These are phyloP conservation scores for Ammodytes marinus DNA, from an alignment of 2,113 vertebrate genomes.

Conservation along the genomic window DNA sequence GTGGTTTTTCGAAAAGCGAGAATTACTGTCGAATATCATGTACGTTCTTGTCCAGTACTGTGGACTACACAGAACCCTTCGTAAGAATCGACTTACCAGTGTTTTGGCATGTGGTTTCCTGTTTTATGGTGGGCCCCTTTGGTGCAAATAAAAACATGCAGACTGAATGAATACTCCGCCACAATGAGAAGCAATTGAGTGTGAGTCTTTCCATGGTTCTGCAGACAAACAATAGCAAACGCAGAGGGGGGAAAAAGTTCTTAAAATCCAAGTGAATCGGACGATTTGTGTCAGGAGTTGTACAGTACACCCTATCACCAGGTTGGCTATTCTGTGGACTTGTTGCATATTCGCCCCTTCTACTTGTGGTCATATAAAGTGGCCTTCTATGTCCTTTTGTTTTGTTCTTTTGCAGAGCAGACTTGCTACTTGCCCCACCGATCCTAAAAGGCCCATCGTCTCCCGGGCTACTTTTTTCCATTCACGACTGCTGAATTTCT, in stretches of 20 bases:
- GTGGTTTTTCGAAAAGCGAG: background rate
- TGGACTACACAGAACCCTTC: background rate
- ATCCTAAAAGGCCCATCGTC: background rate
- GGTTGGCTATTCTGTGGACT: background rate
- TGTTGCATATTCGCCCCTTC: background rate
- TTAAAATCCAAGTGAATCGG: slow-evolving; percentile 1
- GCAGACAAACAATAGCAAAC: background rate
- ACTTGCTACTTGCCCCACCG: slow-evolving; percentile 12
- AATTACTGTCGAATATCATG: background rate
- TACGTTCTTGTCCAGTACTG: background rate
- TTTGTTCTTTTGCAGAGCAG: background rate
- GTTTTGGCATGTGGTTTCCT: slow-evolving; percentile 30
- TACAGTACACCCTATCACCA: background rate
- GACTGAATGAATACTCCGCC: background rate
- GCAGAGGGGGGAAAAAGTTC: background rate
- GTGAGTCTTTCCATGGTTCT: slow-evolving; percentile 1
- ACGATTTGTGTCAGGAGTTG: background rate
- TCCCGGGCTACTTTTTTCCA: background rate
- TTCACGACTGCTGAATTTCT: background rate
- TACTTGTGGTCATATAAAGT: slow-evolving; percentile 26
- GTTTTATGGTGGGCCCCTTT: slow-evolving; percentile 41
- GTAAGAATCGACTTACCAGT: slow-evolving; percentile 6
- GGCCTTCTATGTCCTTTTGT: slow-evolving; percentile 7
- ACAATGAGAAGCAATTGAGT: background rate
- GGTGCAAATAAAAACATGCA: slow-evolving; percentile 47